A percentile compares a stretch with the other conserved stretches of the same genome.
Evolutionary conservation across 2,888 invertebrate species (phyloP).

Genomic region (Acholoe squamosa): DNA sequence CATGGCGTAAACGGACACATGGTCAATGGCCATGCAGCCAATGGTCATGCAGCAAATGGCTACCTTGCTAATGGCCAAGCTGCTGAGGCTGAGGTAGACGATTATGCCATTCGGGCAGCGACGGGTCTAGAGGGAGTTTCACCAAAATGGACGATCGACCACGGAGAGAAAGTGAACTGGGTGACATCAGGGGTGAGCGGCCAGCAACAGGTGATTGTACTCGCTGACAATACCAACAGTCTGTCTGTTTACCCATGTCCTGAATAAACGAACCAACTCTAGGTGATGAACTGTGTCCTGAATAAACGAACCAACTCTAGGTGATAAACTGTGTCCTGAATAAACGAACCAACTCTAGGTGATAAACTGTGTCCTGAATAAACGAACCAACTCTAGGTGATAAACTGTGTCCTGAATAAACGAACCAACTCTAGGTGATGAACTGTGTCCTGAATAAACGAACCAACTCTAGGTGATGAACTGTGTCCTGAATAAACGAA

Average conservation of each 20-base stretch:
- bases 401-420: slow-evolving; percentile 68
- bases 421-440: too few relatives aligned
- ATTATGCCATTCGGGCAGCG: neutral
- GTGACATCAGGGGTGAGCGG: slow-evolving; percentile 74
- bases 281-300: too few relatives aligned
- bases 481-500: slow-evolving; percentile 65
- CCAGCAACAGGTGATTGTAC: slow-evolving; percentile 72
- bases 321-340: too few relatives aligned
- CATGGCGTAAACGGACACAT: neutral
- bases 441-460: too few relatives aligned
- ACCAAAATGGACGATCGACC: slow-evolving; percentile 69
- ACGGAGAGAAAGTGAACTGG: slow-evolving; percentile 80
- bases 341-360: neutral
- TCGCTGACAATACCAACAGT: slow-evolving; percentile 79
- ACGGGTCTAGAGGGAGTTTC: neutral
- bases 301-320: too few relatives aligned
- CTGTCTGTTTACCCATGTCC: slow-evolving; percentile 72
- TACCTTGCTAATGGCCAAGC: neutral
- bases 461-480: slow-evolving; percentile 73
- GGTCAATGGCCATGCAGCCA: slow-evolving; percentile 36
- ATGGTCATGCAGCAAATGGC: neutral
- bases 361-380: too few relatives aligned
- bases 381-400: slow-evolving; percentile 74
- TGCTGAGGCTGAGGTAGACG: slow-evolving; percentile 45
- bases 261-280: neutral